phyloP scores from a whole-genome alignment of 2,888 invertebrate species.

The Mylabris sibirica region DNA sequence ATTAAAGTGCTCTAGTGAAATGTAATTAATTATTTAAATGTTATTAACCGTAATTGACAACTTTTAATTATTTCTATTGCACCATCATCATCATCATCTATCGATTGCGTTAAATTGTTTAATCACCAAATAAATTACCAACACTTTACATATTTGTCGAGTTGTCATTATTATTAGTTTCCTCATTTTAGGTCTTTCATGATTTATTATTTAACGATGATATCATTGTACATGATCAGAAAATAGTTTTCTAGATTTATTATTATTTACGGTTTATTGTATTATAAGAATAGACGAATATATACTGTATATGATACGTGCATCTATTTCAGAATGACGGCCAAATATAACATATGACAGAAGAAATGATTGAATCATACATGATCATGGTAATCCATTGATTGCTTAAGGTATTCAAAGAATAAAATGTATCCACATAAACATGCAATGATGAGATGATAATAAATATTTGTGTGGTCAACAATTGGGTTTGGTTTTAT shows the following conservation, averaged over 20 bases:
- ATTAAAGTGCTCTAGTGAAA: not conserved
- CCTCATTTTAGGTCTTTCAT: not conserved
- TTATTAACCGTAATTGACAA: not conserved
- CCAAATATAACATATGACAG: not conserved
- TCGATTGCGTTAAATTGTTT: conserved; percentile 8
- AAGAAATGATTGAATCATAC: not conserved
- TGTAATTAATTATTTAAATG: not conserved
- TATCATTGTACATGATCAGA: conserved; percentile 23
- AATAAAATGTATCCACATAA: not conserved
- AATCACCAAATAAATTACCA: conserved; percentile 18
- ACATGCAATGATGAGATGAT: not conserved
- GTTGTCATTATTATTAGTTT: not conserved
- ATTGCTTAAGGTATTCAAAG: not conserved
- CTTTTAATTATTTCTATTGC: not conserved
- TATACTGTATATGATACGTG: not conserved
- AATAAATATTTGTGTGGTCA: not conserved
- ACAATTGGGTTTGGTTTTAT: not conserved
- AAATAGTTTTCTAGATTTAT: conserved; percentile 9
- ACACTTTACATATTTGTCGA: not conserved
- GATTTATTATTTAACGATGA: conserved; percentile 18
- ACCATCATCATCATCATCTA: too few species aligned
- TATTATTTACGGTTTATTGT: conserved; percentile 2
- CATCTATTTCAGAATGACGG: not conserved
- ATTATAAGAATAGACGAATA: not conserved
- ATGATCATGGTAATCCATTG: not conserved